Evolutionary conservation across 23 tunicate genomes (phyloP), one percentile per base, ranked within the genome.

Genomic region (Diplosoma virens): DNA sequence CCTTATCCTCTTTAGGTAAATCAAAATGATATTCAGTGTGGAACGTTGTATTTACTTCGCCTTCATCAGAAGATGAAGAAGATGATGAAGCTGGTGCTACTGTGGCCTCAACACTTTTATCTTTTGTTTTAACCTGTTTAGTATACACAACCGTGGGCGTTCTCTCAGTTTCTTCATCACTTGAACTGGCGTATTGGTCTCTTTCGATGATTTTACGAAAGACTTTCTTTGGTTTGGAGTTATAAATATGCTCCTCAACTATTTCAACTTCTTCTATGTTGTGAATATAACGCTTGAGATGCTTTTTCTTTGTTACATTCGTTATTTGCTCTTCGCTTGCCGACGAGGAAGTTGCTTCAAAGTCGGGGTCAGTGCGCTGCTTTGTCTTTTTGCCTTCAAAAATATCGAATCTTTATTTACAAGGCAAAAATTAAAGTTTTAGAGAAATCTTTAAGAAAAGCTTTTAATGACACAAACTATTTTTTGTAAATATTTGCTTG

Each of bases 21-120:
- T 82, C 87, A 33, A 47, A 82, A 48, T 35, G 66, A 37, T 82
- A 82, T 29, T 82, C 75, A 11, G 81, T 73, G 26, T 78, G 77
- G 30, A 36, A 82, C 7, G 47, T 32, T 14, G 46, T 59, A 1
- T 58, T 73, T 11, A 58, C 30, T 18, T 24, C 48, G 22, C 26
- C 52, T 23, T 68, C 77, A 32, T 69, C 84, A 0, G 77, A 67
- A 9, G 84, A 66, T 21, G 79, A 46, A 11, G 86, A 81, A 9
- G 71, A 33, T 1, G 73, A 34, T 29, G 47, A 20, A 1, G 82
- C 36, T 24, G 7, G 32, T 24, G 7, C 29, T 16, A 34, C 30
- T 41, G 22, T 20, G 6, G 69, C 79, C 6, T 48, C 32, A 0
- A 52, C 79, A 48, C 21, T 46, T 26, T 47, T 11, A 46, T 46